A percentile compares a stretch with the other conserved stretches of the same genome.
Evolutionary conservation across 1,140 invertebrate species (phyloP).

Genomic region (Drosophila repletoides): DNA sequence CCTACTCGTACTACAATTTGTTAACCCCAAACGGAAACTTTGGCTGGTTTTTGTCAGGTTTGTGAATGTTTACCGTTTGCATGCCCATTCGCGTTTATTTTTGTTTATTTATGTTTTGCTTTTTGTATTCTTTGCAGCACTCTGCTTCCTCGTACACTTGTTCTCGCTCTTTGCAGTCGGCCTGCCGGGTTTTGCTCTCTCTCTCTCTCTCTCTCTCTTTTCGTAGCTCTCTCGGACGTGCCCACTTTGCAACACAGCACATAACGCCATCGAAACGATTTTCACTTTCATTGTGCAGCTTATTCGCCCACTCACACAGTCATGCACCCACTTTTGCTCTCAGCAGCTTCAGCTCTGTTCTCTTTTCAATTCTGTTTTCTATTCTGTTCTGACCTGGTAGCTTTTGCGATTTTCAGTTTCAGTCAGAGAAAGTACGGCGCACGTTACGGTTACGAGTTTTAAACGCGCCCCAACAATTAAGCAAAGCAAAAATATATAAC

Average conservation of each 20-base stretch:
- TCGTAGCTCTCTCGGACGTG: constrained; percentile 37
- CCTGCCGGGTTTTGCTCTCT: background rate
- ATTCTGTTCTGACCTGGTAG: constrained; percentile 42
- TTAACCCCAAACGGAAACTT: constrained; percentile 41
- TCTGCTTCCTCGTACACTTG: constrained; percentile 23
- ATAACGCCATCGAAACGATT: constrained; percentile 42
- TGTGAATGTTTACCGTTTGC: constrained; percentile 51
- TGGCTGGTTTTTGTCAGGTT: constrained; percentile 5
- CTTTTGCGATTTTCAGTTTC: constrained; percentile 58
- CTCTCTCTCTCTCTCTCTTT: constrained; percentile 20
- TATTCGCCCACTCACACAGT: constrained; percentile 36
- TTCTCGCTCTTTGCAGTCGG: background rate
- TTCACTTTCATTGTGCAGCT: constrained; percentile 78
- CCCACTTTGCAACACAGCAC: constrained; percentile 41
- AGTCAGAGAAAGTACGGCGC: constrained; percentile 76
- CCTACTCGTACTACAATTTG: constrained; percentile 47
- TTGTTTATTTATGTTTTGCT: constrained; percentile 81
- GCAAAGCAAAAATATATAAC: constrained; percentile 18
- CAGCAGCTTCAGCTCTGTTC: constrained; percentile 23
- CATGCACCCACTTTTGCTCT: constrained; percentile 11
- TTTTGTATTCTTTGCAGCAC: constrained; percentile 66
- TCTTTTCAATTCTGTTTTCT: constrained; percentile 15
- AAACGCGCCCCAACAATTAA: constrained; percentile 36
- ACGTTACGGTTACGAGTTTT: constrained; percentile 61
- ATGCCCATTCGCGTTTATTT: constrained; percentile 73